A percentile compares a stretch with the other conserved stretches of the same genome.
phyloP scores from a whole-genome alignment of 1,140 invertebrate species.

The Lasioglossum baleicum region DNA sequence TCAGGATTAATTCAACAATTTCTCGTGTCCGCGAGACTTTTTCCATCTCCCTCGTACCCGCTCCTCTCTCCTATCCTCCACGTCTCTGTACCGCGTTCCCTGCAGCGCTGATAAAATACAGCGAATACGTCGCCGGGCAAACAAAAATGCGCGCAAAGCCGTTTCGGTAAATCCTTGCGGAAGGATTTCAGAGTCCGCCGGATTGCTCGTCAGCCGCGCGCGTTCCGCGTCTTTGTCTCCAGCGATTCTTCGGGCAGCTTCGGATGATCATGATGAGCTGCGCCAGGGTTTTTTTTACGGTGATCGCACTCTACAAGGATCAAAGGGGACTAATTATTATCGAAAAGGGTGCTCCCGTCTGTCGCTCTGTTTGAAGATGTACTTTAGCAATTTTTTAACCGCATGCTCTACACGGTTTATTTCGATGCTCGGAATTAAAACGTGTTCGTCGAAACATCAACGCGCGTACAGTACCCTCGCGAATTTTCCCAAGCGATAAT shows the following conservation, averaged over 20 bases:
- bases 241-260: neutral
- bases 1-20: constrained; percentile 6
- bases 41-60: neutral
- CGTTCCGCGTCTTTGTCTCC: neutral
- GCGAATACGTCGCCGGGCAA: neutral
- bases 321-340: too few relatives aligned
- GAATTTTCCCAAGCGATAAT: too few relatives aligned
- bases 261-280: too few relatives aligned
- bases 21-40: neutral
- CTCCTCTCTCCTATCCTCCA: neutral
- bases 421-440: too few relatives aligned
- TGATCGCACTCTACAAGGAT: too few relatives aligned
- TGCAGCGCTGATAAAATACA: neutral
- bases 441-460: too few relatives aligned
- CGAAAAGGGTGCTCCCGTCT: too few relatives aligned
- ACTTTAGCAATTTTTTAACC: too few relatives aligned
- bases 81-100: neutral
- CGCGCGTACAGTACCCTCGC: too few relatives aligned
- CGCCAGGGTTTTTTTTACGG: too few relatives aligned
- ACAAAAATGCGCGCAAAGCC: neutral
- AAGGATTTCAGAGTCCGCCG: neutral
- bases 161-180: neutral
- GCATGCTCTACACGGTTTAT: too few relatives aligned
- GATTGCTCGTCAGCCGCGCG: neutral
- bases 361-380: too few relatives aligned